phyloP scores from a whole-genome alignment of 2,797 vertebrate species.

The Acipenser transmontanus region DNA sequence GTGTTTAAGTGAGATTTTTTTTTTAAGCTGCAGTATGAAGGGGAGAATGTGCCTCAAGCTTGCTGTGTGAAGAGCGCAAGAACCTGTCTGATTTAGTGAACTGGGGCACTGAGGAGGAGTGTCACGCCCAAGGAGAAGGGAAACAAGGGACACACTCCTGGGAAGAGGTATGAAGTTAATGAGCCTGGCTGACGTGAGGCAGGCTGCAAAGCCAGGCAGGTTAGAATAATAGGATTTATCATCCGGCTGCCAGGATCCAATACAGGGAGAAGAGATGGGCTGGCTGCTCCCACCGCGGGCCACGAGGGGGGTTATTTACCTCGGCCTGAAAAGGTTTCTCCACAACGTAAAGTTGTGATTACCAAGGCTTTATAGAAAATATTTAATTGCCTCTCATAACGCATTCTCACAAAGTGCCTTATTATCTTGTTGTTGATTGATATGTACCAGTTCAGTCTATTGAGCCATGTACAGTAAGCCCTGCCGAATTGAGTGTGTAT shows the following conservation, averaged over 20 bases:
- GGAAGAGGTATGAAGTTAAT: constrained; percentile 60
- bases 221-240: constrained; percentile 71
- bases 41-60: constrained; percentile 46
- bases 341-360: too few relatives aligned
- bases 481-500: too few relatives aligned
- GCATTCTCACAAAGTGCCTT: too few relatives aligned
- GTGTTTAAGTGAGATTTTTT: constrained; percentile 80
- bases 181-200: constrained; percentile 50
- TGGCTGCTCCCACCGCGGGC: not conserved
- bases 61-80: constrained; percentile 44
- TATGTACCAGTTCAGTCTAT: too few relatives aligned
- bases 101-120: constrained; percentile 44
- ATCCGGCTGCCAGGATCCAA: constrained; percentile 47
- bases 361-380: too few relatives aligned
- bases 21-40: constrained; percentile 42
- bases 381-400: too few relatives aligned
- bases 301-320: not conserved
- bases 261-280: not conserved
- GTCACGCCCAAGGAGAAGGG: constrained; percentile 59
- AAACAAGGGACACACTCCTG: constrained; percentile 56
- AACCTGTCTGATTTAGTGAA: constrained; percentile 36
- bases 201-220: constrained; percentile 59
- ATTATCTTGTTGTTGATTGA: too few relatives aligned
- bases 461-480: too few relatives aligned
- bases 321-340: too few relatives aligned